Evolutionary conservation across 2,113 vertebrate genomes (phyloP).

Genomic region (Tetrao urogallus): DNA sequence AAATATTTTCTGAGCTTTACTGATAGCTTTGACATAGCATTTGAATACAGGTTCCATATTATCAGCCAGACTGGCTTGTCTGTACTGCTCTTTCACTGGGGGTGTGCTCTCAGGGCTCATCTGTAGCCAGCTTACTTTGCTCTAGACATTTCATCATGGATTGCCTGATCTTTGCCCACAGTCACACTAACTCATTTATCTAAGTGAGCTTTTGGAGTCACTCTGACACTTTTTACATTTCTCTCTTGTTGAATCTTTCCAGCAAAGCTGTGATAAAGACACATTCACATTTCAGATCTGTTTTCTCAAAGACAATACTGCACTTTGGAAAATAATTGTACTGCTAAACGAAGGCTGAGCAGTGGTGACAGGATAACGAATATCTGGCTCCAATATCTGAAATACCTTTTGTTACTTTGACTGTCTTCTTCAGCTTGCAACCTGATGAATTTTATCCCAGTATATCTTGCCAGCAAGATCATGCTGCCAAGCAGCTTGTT

Average conservation of each 20-base stretch:
- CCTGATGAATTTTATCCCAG: not conserved
- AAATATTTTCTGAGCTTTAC: not conserved
- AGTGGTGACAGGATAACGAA: not conserved
- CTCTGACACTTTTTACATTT: not conserved
- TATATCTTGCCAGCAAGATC: not conserved
- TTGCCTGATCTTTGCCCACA: not conserved
- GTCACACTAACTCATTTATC: not conserved
- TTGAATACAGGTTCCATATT: not conserved
- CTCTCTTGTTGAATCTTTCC: not conserved
- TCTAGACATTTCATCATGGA: not conserved
- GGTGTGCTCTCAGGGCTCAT: rapidly evolving
- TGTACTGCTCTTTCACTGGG: not conserved
- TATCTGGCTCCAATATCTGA: not conserved
- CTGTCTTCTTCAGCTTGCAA: not conserved
- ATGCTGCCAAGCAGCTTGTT: not conserved
- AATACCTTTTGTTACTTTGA: not conserved
- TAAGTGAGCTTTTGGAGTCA: not conserved
- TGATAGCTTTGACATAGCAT: not conserved
- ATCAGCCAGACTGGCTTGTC: not conserved
- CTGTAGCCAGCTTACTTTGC: not conserved
- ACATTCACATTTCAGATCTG: not conserved
- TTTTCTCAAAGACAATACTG: not conserved
- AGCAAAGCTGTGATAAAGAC: not conserved
- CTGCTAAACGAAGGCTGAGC: not conserved
- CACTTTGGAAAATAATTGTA: not conserved